phyloP scores from a whole-genome alignment of 2,888 invertebrate species.

The Julus scandinavius region DNA sequence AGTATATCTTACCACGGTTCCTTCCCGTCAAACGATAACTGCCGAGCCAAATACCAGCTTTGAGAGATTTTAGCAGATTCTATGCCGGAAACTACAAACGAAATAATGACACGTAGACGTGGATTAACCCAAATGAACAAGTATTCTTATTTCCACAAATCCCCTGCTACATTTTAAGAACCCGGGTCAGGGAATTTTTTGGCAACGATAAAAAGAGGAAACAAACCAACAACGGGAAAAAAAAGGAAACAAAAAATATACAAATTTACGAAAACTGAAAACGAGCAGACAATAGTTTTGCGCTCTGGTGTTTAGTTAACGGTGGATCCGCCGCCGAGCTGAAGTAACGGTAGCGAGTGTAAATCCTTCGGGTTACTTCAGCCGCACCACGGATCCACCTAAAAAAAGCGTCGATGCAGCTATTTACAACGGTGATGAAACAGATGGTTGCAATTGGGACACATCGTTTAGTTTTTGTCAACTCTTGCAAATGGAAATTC shows the following conservation, averaged over 20 bases:
- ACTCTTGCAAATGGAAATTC: not conserved
- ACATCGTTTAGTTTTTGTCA: not conserved
- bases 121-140: not conserved
- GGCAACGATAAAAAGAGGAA: slow-evolving; percentile 1
- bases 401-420: not conserved
- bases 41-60: not conserved
- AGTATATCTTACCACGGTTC: no score
- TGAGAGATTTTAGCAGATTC: not conserved
- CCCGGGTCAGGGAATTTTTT: not conserved
- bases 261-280: not conserved
- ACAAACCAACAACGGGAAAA: not conserved
- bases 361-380: no score
- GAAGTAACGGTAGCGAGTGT: not conserved
- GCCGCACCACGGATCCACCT: not conserved
- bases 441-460: not conserved
- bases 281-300: not conserved
- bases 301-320: not conserved
- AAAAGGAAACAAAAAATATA: not conserved
- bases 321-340: not conserved
- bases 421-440: not conserved
- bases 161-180: not conserved
- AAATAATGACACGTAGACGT: not conserved
- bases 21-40: no score
- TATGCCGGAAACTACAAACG: not conserved
- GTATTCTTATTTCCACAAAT: not conserved